Base-by-base conservation (phyloP, 1,140 invertebrate genomes). In the Drosophila orena region DNA sequence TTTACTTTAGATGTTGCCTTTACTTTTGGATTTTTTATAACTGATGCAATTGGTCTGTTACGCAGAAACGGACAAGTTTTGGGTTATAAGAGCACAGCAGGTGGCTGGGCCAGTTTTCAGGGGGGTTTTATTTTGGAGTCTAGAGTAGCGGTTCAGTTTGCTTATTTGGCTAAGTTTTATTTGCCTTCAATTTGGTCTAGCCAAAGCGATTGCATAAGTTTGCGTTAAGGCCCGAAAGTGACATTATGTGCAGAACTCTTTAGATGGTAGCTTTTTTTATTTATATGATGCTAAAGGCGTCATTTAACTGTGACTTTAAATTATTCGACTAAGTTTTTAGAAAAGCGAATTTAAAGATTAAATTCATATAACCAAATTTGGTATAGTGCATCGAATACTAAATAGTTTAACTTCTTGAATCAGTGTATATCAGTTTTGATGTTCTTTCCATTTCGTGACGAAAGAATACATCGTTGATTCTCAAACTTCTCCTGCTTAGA, bases 1-100 rank as follows among this genome's bases (percentile, higher is more conserved):
- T 52, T 52, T 52, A 35, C 30, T 20, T 52, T 20, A 6, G 60
- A 43, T 46, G 22, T 15, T 17, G 20, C 0, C 24, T 47, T n/a
- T 46, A 30, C 14, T 42, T 27, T 37, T 49, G 34, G 65, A 53
- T 81, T 81, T 70, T 81, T 68, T 8, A 10, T 11, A 81, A 71
- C 70, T 86, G 83, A 86, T 86, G 81, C 78, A 86, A 86, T 81
- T 80, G 38, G 34, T 14, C 38, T 30, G 10, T 17, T 27, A 43
- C 38, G 14, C 43, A 40, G 57, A 50, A 27, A 40, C 43, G 43
- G 42, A 49, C 66, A 54, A 57, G 43, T 69, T 70, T 70, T 24
- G n/a, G 24, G 42, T 20, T 44, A 70, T 37, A 70, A 35, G 15
- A 35, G 66, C 66, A 69, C 64, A 57, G 66, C 66, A 70, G 66